Evolutionary conservation across 2,797 vertebrate species (phyloP).

Genomic region (Catostomus latipinnis): DNA sequence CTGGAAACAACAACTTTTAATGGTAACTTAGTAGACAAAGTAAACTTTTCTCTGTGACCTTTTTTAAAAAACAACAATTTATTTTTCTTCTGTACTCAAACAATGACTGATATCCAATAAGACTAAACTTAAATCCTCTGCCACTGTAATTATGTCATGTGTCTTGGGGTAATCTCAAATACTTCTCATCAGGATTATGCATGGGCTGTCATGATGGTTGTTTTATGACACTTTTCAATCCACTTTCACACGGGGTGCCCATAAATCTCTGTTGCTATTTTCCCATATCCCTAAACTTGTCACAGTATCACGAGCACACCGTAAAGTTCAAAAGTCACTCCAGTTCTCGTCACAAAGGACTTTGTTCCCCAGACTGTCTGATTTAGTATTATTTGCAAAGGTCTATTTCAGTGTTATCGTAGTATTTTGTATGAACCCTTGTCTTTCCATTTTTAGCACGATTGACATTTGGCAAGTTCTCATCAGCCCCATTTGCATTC

Average conservation of each 20-base stretch:
- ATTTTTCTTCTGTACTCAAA: not conserved
- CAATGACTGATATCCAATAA: slow-evolving; percentile 16
- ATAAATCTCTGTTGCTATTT: slow-evolving; percentile 71
- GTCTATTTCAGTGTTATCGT: slow-evolving; percentile 48
- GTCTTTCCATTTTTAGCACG: slow-evolving; percentile 42
- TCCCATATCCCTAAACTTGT: slow-evolving; percentile 50
- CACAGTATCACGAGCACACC: slow-evolving; percentile 58
- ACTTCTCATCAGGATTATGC: slow-evolving; percentile 52
- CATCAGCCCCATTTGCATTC: slow-evolving; percentile 62
- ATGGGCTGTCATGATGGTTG: slow-evolving; percentile 54
- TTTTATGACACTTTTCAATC: slow-evolving; percentile 69
- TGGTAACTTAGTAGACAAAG: not conserved
- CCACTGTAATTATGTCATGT: slow-evolving; percentile 10
- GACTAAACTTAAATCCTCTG: slow-evolving; percentile 7
- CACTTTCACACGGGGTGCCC: slow-evolving; percentile 42
- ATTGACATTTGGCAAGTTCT: slow-evolving; percentile 49
- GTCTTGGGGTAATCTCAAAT: not conserved
- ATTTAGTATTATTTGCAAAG: not conserved
- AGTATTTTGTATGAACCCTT: slow-evolving; percentile 53
- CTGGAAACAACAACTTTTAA: too few relatives aligned
- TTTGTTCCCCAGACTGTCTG: not conserved
- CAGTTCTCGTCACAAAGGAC: not conserved
- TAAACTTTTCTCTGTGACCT: slow-evolving; percentile 7
- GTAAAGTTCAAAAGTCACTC: slow-evolving; percentile 69
- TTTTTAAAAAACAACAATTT: slow-evolving; percentile 6